Evolutionary conservation across 2,113 vertebrate genomes (phyloP).

Genomic region (Labeo rohita): DNA sequence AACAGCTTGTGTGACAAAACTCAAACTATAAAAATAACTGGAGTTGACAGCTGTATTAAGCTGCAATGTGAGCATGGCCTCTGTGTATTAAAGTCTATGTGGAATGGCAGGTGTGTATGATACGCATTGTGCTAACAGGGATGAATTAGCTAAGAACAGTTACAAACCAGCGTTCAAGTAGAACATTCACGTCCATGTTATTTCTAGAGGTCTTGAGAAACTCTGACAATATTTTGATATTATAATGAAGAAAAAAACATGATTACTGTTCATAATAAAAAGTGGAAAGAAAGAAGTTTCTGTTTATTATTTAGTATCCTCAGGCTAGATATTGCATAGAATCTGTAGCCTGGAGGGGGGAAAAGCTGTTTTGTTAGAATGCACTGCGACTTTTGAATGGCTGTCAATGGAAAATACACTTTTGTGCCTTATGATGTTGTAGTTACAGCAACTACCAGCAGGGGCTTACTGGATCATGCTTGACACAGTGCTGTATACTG

Average conservation of each 20-base stretch:
- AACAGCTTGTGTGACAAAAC: conserved; percentile 2
- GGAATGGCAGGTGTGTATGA: conserved; percentile 25
- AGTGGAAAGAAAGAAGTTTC: conserved; percentile 61
- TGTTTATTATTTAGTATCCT: neutral
- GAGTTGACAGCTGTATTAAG: neutral
- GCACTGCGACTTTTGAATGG: neutral
- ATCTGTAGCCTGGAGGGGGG: neutral
- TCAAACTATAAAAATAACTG: neutral
- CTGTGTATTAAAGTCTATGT: conserved; percentile 12
- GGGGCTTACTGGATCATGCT: neutral
- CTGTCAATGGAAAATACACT: neutral
- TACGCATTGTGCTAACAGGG: conserved; percentile 34
- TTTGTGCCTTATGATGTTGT: neutral
- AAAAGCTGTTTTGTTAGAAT: neutral
- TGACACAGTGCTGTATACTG: neutral
- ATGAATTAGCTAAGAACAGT: conserved; percentile 20
- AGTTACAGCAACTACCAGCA: neutral
- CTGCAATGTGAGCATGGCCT: neutral
- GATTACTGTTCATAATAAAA: conserved; percentile 59
- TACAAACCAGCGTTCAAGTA: conserved; percentile 60
- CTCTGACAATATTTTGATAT: conserved; percentile 67
- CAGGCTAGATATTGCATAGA: neutral
- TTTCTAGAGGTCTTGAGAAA: conserved; percentile 55
- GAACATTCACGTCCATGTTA: conserved; percentile 55
- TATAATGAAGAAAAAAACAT: conserved; percentile 61